Conservation (phyloP, 2,113 vertebrate species). For the Rhagologus leucostigma region DNA sequence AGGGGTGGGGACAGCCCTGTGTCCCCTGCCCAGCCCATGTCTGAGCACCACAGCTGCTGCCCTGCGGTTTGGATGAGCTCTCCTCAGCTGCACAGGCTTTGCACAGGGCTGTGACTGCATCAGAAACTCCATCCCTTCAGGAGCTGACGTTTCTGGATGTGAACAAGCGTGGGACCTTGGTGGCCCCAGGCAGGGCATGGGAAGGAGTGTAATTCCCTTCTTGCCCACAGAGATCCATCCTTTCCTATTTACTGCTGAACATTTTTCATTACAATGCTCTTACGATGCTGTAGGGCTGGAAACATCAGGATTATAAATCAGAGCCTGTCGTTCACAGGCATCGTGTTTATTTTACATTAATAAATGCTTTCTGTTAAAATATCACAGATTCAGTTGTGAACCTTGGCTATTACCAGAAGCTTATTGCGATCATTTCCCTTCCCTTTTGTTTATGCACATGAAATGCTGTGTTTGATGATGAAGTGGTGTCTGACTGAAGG, state of each 20-base stretch:
- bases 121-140: background rate
- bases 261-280: constrained; percentile 29
- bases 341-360: background rate
- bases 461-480: background rate
- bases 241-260: constrained; percentile 38
- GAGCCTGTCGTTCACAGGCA: background rate
- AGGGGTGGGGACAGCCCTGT: background rate
- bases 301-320: constrained; percentile 64
- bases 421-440: background rate
- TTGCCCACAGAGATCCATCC: constrained; percentile 50
- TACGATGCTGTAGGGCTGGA: constrained; percentile 68
- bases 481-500: background rate
- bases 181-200: background rate
- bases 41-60: no score
- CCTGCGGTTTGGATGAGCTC: background rate
- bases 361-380: background rate
- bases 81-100: background rate
- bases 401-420: background rate
- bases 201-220: constrained; percentile 38
- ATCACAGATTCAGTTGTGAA: background rate
- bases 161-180: rapidly evolving
- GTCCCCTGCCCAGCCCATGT: background rate
- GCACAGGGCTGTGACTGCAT: background rate
- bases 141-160: background rate
- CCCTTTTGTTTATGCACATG: background rate